Base-by-base conservation (phyloP, 2,888 invertebrate species). In the Alcis repandata region DNA sequence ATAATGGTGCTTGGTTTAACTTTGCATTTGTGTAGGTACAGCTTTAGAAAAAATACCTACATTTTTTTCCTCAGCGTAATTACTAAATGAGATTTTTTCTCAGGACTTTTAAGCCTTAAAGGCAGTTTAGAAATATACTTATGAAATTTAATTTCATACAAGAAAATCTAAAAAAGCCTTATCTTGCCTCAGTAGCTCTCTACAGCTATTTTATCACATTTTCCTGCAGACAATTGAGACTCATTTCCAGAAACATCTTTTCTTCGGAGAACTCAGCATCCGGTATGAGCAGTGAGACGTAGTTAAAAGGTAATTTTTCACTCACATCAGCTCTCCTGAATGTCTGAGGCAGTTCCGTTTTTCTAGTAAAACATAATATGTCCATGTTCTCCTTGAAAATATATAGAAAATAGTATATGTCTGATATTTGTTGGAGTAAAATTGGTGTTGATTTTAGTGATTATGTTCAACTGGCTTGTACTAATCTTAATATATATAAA, bases 251-350 rank as follows among this genome's bases (percentile, higher is more conserved):
- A 15, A 40, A 1, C n/a, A 11, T 6, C 13, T 40, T 40, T 40
- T 40, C 40, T 40, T 40, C 15, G n/a, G 15, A 40, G 40, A 40
- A 40, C 15, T 40, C 40, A 40, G 13, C 7, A 15, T 40, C 40
- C 40, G 15, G 7, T 15, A 8, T 40, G 40, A 40, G 40, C 40
- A 40, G 15, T 1, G 19, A 27, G 46, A 46, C 22, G 7, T 27
- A 27, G 22, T 22, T 8, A 46, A n/a, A 46, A 13, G 46, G 46
- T 27, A 22, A 46, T 46, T 22, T 46, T 46, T 27, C 46, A 4
- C 46, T 13, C n/a, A 22, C 27, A 10, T 45, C 20, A 45, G 19
- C 13, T 20, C 20, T 45, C 13, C 3, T 40, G 15, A 40, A 40
- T 8, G 40, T 40, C 36, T n/a, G n/a, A 1, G 15, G 7, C 3